Base-by-base conservation (phyloP, 2,797 vertebrate species). In the Simalia tracyae region DNA sequence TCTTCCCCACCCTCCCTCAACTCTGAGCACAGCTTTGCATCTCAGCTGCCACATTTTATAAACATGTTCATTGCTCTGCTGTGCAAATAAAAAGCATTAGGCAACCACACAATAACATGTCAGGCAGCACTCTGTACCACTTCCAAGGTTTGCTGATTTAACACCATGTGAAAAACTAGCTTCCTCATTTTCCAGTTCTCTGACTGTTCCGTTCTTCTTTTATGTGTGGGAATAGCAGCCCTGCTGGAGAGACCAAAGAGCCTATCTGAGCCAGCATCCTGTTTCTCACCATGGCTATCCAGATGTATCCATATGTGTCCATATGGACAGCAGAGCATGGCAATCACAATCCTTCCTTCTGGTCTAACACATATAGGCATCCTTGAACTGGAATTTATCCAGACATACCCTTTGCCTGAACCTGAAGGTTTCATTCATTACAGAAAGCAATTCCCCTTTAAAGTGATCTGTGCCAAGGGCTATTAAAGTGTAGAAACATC, bases 1-100 rank as follows among this genome's bases (percentile, higher is more conserved):
- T 95, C 95, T 90, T 94, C 86, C 87, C 36, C 26, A 15, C 87
- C 42, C 63, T 24, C n/a, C 93, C 84, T 91, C 91, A 36, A 94
- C 90, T 90, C 22, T 0, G 57, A 96, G 94, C 94, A 46, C 61
- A 60, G 92, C 89, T 56, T 84, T 90, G 36, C 89, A 95, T 96
- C 96, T 95, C 10, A 3, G 94, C 96, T 95, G 94, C 92, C 94
- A 91, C 92, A 93, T 94, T 91, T 86, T 93, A 94, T 93, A 96
- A 97, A 97, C 96, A 96, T 90, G 90, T 87, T 91, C 87, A 94
- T 95, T 96, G 92, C 90, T 94, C 93, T 92, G 26, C 89, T 0
- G 4, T 5, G 26, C 64, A 46, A 96, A 97, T 93, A 95, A 92
- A 81, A 90, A 92, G 94, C 90, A 85, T 3, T 91, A 91, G 90